Base-by-base conservation (phyloP, 2,113 vertebrate species). In the Poeciliopsis turrubarensis region DNA sequence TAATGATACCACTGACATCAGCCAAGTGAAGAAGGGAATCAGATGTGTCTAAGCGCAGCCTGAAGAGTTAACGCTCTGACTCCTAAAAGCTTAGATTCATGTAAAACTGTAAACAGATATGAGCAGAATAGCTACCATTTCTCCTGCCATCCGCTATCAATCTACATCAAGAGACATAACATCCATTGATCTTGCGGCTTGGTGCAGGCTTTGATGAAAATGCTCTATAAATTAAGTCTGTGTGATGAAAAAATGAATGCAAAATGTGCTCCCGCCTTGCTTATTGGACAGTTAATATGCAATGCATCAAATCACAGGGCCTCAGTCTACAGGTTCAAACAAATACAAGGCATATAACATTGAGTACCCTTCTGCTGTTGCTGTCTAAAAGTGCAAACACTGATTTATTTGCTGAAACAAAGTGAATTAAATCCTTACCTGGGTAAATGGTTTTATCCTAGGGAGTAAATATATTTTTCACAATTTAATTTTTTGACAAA, bases 1-100 rank as follows among this genome's bases (percentile, higher is more conserved):
- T 85, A 91, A 91, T 91, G 84, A 91, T 84, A 80, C 72, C 68
- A 77, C 87, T 82, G 85, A 91, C 90, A 89, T 85, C 86, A 87
- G 77, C 85, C 82, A 70, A 83, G 87, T 39, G 32, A 72, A 86
- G 74, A 44, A 80, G 73, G 62, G 69, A 75, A 87, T 92, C 92
- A 78, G 80, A 91, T 88, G 83, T 80, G 90, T 90, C 89, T 90
- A 81, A 85, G 86, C 81, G 26, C 70, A 62, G 80, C 30, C 26
- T 62, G 74, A 78, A 78, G 79, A 86, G 64, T 70, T 67, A 60
- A 75, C 66, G 68, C 79, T 86, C 86, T 80, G 84, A 75, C 78
- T 71, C 32, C 60, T 61, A 80, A 89, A 72, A 68, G 71, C 70
- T 25, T 68, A 81, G 83, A 78, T 65, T 80, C 79, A 89, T 84